These are phyloP conservation scores for Lasioglossum albipes DNA, from an alignment of 1,140 invertebrate species.

Conservation along the genomic window DNA sequence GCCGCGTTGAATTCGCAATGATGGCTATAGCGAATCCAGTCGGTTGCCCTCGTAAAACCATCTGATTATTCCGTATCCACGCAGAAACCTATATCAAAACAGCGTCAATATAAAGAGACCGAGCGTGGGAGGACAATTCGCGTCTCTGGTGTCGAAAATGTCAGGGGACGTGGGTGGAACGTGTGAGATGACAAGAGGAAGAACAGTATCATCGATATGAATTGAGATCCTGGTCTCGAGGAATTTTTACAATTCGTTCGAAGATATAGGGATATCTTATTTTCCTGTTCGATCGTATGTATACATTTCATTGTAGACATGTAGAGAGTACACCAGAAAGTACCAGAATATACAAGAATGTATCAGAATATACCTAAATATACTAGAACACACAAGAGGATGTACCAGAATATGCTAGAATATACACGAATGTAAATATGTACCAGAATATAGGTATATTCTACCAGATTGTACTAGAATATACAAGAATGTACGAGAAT, in stretches of 20 bases:
- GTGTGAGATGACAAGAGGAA: not conserved
- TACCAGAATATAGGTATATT: no score
- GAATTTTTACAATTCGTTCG: constrained; percentile 6
- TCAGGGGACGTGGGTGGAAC: not conserved
- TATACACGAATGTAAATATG: no score
- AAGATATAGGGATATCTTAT: not conserved
- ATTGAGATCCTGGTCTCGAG: not conserved
- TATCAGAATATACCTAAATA: no score
- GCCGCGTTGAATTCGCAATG: not conserved
- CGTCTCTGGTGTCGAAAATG: not conserved
- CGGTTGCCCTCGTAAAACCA: not conserved
- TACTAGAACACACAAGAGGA: no score
- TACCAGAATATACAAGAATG: no score
- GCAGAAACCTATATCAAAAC: not conserved
- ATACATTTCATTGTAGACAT: constrained; percentile 23
- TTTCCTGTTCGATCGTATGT: not conserved
- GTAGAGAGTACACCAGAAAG: no score
- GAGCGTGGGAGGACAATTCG: not conserved
- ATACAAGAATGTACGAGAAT: no score
- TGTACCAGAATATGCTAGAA: no score
- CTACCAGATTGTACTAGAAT: no score
- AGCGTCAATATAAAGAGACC: not conserved
- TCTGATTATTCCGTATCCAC: not conserved
- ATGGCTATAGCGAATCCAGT: not conserved
- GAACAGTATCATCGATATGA: not conserved